Evolutionary conservation across 1,140 invertebrate species (phyloP).

Genomic region (Drosophila elegans): DNA sequence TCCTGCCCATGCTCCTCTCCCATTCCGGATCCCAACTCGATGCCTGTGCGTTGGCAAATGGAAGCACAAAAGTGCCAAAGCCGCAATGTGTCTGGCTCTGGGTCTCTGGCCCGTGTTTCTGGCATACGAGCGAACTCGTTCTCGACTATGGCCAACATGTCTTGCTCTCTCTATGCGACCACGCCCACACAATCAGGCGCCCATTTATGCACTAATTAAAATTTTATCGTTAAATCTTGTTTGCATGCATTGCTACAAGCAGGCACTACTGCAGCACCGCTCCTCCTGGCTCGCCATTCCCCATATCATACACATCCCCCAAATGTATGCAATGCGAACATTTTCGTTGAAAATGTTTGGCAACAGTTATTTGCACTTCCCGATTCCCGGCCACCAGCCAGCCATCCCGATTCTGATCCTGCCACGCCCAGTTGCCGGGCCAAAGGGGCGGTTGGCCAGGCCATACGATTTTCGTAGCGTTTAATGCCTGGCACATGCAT

Average conservation of each 20-base stretch:
- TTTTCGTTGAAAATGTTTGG: constrained; percentile 78
- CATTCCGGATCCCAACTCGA: neutral
- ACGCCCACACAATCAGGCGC: constrained; percentile 81
- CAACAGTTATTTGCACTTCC: constrained; percentile 81
- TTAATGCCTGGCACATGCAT: constrained; percentile 48
- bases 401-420: constrained; percentile 13
- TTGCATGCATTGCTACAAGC: constrained; percentile 80
- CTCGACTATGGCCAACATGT: constrained; percentile 44
- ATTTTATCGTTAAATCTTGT: constrained; percentile 84
- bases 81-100: constrained; percentile 64
- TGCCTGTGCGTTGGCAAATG: constrained; percentile 64
- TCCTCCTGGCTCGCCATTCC: neutral
- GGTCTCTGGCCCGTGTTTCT: constrained; percentile 15
- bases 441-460: constrained; percentile 28
- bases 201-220: constrained; percentile 84
- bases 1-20: neutral
- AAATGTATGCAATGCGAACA: constrained; percentile 72
- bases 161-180: constrained; percentile 50
- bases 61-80: constrained; percentile 71
- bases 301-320: neutral
- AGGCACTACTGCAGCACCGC: constrained; percentile 21
- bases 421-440: constrained; percentile 12
- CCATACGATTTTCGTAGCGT: constrained; percentile 37
- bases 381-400: constrained; percentile 26
- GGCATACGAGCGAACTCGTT: constrained; percentile 6